Conservation (phyloP, 2,888 invertebrate species). For the Macrostomum cliftonense region DNA sequence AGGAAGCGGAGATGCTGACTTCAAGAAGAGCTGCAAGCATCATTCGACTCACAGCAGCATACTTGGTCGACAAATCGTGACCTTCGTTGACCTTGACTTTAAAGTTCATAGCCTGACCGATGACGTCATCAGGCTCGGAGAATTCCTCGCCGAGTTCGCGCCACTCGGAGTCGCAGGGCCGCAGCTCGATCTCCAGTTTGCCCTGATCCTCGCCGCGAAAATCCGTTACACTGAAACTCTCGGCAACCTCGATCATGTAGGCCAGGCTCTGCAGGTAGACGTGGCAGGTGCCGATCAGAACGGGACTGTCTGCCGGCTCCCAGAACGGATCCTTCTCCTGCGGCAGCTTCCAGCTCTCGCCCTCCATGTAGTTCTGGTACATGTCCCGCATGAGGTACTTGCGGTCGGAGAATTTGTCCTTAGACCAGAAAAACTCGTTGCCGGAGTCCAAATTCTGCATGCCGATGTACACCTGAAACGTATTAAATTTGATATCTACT, state of each 20-base stretch:
- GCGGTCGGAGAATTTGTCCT: constrained; percentile 29
- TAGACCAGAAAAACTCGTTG: constrained; percentile 27
- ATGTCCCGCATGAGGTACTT: constrained; percentile 34
- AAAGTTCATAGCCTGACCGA: too few species aligned
- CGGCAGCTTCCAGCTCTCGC: constrained; percentile 23
- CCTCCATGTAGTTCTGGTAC: constrained; percentile 30
- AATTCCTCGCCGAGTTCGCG: too few species aligned
- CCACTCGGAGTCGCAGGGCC: constrained; percentile 15
- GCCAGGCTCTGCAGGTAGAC: constrained; percentile 20
- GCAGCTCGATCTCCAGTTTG: constrained; percentile 18
- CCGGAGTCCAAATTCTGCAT: constrained; percentile 21
- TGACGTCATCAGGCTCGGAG: too few species aligned
- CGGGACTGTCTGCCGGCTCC: constrained; percentile 20
- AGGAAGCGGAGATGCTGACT: too few species aligned
- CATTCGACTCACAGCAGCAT: background rate
- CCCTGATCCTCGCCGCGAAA: constrained; percentile 22
- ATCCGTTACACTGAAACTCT: constrained; percentile 21
- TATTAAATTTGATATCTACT: background rate
- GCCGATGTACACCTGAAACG: constrained; percentile 26
- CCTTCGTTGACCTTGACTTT: too few species aligned
- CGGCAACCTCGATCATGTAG: constrained; percentile 20
- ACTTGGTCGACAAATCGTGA: too few species aligned
- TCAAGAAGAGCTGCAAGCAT: background rate
- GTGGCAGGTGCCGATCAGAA: constrained; percentile 16
- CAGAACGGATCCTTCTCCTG: constrained; percentile 18